A percentile compares a stretch with the other conserved stretches of the same genome.
phyloP scores from a whole-genome alignment of 1,140 invertebrate genomes.

The Aphis gossypii region DNA sequence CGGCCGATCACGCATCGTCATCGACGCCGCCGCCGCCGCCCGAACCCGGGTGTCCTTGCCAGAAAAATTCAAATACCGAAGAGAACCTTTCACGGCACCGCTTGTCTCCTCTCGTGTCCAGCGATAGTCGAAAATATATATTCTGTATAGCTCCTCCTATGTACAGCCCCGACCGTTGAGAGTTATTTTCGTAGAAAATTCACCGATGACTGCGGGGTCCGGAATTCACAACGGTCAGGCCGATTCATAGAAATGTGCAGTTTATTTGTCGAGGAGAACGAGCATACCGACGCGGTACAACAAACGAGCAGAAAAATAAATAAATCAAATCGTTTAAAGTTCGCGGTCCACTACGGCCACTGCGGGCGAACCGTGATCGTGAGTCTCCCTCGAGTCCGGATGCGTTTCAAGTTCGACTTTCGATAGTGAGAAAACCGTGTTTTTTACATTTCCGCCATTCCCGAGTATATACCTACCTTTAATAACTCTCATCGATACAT shows the following conservation, averaged over 20 bases:
- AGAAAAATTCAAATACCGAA: constrained; percentile 38
- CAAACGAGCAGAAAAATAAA: too few relatives aligned
- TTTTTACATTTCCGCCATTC: too few relatives aligned
- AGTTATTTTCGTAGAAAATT: neutral
- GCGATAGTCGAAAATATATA: neutral
- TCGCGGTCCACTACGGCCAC: too few relatives aligned
- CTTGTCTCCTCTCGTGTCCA: neutral
- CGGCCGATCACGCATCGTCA: neutral
- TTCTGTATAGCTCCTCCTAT: too few relatives aligned
- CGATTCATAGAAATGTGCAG: neutral
- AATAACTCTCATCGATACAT: too few relatives aligned
- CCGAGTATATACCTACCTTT: too few relatives aligned
- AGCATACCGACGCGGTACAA: too few relatives aligned
- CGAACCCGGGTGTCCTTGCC: constrained; percentile 45
- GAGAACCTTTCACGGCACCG: constrained; percentile 32
- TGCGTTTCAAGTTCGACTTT: too few relatives aligned
- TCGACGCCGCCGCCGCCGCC: neutral
- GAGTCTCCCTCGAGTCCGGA: too few relatives aligned
- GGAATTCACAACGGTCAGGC: neutral
- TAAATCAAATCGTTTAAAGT: too few relatives aligned
- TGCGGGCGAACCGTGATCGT: too few relatives aligned
- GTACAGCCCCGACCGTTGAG: neutral
- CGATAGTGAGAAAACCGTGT: too few relatives aligned
- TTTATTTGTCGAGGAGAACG: neutral
- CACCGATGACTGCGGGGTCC: neutral